A percentile compares a stretch with the other conserved stretches of the same genome.
Evolutionary conservation across 2,888 invertebrate species (phyloP).

Genomic region (Protodeltote pygarga): DNA sequence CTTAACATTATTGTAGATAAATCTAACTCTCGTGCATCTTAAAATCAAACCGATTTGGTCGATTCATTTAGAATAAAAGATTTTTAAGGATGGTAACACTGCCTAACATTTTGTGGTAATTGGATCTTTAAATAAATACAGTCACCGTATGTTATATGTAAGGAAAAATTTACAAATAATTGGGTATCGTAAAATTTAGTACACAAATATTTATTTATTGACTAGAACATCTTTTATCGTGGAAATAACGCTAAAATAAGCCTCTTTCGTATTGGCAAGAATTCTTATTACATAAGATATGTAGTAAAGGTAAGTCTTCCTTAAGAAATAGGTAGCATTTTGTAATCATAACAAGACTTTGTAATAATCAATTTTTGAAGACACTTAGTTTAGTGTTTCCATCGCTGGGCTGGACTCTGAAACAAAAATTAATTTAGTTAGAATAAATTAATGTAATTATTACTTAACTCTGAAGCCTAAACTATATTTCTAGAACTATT

Average conservation of each 20-base stretch:
- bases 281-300: conserved; percentile 66
- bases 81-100: too few relatives aligned
- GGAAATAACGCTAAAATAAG: conserved; percentile 64
- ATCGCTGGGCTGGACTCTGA: conserved; percentile 70
- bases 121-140: too few relatives aligned
- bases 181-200: conserved; percentile 1
- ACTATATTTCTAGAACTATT: too few relatives aligned
- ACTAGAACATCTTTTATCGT: conserved; percentile 38
- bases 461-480: not conserved
- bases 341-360: conserved; percentile 24
- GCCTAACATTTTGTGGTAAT: too few relatives aligned
- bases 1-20: too few relatives aligned
- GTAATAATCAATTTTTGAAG: conserved; percentile 43
- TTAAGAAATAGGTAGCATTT: conserved; percentile 47
- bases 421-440: conserved; percentile 46
- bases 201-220: conserved; percentile 22
- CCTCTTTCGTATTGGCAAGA: conserved; percentile 62
- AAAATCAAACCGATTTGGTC: too few relatives aligned
- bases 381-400: conserved; percentile 63
- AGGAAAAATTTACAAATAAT: conserved; percentile 1
- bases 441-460: not conserved
- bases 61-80: too few relatives aligned
- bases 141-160: too few relatives aligned
- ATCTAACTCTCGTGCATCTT: too few relatives aligned
- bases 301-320: conserved; percentile 64